These are phyloP conservation scores for Pterobdella sp. DNA, from an alignment of 2,888 invertebrate species.

Conservation along the genomic window DNA sequence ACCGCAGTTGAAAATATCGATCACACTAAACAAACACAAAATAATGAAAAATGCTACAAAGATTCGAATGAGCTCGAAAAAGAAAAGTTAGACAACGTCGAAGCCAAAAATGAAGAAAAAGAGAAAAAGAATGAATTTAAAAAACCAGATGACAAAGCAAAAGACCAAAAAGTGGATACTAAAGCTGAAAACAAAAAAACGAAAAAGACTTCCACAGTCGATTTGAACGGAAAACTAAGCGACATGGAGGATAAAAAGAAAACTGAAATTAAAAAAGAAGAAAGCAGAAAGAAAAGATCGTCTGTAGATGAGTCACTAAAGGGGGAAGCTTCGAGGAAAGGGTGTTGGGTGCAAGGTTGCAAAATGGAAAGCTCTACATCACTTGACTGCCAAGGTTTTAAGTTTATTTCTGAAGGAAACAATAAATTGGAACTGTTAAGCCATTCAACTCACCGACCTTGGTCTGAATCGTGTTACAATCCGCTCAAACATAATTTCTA, in stretches of 20 bases:
- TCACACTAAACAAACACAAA: too few relatives aligned
- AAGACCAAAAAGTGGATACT: too few relatives aligned
- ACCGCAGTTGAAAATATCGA: too few relatives aligned
- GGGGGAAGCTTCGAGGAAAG: neutral
- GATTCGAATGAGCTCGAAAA: too few relatives aligned
- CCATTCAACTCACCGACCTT: neutral
- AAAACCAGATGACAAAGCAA: too few relatives aligned
- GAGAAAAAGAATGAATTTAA: too few relatives aligned
- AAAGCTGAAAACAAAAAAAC: too few relatives aligned
- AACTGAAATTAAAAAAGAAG: neutral
- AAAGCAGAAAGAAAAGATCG: neutral
- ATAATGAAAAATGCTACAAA: too few relatives aligned
- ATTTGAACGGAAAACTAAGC: too few relatives aligned
- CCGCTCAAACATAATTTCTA: neutral
- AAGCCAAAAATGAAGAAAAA: too few relatives aligned
- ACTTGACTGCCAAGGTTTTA: neutral
- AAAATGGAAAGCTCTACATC: neutral
- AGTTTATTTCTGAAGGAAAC: neutral
- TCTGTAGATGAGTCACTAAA: neutral
- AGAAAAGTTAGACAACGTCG: too few relatives aligned
- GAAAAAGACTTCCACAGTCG: too few relatives aligned
- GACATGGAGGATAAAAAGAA: neutral
- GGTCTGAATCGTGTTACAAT: neutral
- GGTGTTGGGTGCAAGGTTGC: slow-evolving; percentile 6
- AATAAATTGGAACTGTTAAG: neutral